phyloP scores from a whole-genome alignment of 2,888 invertebrate species.

The Physocephala rufipes region DNA sequence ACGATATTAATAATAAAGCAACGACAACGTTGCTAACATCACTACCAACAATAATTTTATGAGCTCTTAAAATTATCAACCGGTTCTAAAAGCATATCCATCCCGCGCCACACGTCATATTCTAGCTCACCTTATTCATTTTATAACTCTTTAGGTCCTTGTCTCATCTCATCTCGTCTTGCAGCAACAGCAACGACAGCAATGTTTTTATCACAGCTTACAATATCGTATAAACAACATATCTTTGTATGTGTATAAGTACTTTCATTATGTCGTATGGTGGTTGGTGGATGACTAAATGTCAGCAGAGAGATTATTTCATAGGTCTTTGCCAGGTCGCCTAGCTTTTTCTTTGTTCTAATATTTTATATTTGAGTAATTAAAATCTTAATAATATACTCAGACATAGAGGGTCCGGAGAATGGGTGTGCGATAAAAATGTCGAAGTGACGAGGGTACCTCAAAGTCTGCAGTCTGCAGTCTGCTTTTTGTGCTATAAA shows the following conservation, averaged over 20 bases:
- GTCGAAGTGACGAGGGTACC: background rate
- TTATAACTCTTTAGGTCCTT: no score
- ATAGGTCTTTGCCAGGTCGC: no score
- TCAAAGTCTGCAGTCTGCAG: constrained; percentile 30
- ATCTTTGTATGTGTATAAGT: background rate
- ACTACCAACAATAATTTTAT: background rate
- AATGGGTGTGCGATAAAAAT: no score
- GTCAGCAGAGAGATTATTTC: no score
- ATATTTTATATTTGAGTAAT: constrained; percentile 21
- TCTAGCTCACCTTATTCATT: background rate
- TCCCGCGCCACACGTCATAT: background rate
- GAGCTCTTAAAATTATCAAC: constrained; percentile 34
- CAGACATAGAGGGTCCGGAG: background rate
- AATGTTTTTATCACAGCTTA: no score
- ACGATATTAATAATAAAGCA: background rate
- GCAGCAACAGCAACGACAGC: no score
- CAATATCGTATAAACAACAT: background rate
- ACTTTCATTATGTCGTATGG: background rate
- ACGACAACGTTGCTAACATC: background rate
- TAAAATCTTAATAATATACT: background rate
- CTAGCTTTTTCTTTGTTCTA: background rate
- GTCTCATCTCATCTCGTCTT: background rate
- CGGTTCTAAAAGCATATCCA: constrained; percentile 46
- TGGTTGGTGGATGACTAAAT: no score
- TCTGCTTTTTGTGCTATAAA: constrained; percentile 26